Percentiles rank a stretch among this genome's conserved stretches.
Conservation (phyloP, 2,888 invertebrate genomes). For the Leptinotarsa peninsularis region DNA sequence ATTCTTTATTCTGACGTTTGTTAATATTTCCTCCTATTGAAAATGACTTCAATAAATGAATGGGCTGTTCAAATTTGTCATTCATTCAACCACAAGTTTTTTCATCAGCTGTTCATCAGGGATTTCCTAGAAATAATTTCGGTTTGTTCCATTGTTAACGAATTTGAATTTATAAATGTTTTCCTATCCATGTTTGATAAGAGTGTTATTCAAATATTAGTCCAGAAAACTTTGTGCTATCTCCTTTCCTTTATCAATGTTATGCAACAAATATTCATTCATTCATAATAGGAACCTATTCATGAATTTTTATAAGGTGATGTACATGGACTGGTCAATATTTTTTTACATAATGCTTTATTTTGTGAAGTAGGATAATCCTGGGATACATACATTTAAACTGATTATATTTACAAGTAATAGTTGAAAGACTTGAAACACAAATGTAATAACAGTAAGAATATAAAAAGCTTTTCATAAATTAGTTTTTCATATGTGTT, state of each 20-base stretch:
- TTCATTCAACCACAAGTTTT: constrained; percentile 18
- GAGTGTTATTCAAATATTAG: constrained; percentile 29
- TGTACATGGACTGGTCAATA: constrained; percentile 7
- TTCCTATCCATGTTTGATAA: constrained; percentile 14
- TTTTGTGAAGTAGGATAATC: too few relatives aligned
- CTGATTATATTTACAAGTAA: too few relatives aligned
- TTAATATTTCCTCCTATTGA: constrained; percentile 23
- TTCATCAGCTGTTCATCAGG: not conserved
- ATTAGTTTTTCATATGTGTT: too few relatives aligned
- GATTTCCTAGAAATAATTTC: constrained; percentile 9
- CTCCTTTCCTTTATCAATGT: constrained; percentile 25
- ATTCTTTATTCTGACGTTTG: constrained; percentile 1
- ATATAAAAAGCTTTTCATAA: too few relatives aligned
- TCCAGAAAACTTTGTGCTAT: constrained; percentile 12
- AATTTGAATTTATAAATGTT: not conserved
- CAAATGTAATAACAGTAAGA: too few relatives aligned
- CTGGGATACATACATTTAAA: too few relatives aligned
- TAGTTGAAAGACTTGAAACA: too few relatives aligned
- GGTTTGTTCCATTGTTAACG: constrained; percentile 9
- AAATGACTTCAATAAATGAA: constrained; percentile 2
- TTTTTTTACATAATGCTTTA: not conserved
- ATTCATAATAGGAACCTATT: constrained; percentile 11
- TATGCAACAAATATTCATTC: constrained; percentile 34
- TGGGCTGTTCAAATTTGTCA: constrained; percentile 8
- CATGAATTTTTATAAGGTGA: constrained; percentile 18